These are phyloP conservation scores for Distichodus sexfasciatus DNA, from an alignment of 2,797 vertebrate species.

Conservation along the genomic window DNA sequence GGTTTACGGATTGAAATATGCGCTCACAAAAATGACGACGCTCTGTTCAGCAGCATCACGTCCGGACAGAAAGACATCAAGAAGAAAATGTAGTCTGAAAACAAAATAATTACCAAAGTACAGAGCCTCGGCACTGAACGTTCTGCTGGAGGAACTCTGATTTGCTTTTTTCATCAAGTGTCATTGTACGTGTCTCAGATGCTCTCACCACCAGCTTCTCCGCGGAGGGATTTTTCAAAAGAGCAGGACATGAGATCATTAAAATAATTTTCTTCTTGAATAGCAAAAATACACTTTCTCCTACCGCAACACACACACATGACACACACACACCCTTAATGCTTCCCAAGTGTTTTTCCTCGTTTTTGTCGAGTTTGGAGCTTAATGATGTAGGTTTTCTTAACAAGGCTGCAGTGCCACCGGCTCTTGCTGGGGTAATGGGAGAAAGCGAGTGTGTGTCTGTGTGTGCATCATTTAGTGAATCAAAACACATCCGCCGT, in stretches of 20 bases:
- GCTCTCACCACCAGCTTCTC: background rate
- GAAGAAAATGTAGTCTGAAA: no score
- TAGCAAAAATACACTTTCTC: slow-evolving; percentile 12
- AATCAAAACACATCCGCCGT: slow-evolving; percentile 44
- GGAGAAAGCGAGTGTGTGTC: slow-evolving; percentile 11
- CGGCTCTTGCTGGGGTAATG: slow-evolving; percentile 30
- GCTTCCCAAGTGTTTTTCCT: background rate
- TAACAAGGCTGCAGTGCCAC: slow-evolving; percentile 38
- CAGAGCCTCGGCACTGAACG: background rate
- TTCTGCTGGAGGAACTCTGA: background rate
- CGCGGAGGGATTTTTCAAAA: slow-evolving; percentile 14
- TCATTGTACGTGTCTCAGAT: background rate
- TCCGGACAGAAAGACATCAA: no score
- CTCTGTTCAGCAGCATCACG: background rate
- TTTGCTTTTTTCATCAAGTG: background rate
- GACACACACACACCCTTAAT: no score
- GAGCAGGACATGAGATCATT: slow-evolving; percentile 29
- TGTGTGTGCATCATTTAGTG: slow-evolving; percentile 27
- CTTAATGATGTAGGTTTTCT: slow-evolving; percentile 49
- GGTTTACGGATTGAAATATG: no score
- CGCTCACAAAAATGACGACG: background rate
- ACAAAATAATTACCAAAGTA: background rate
- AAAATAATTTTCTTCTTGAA: slow-evolving; percentile 41
- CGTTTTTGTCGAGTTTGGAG: background rate
- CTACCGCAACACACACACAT: no score